Evolutionary conservation across 1,140 invertebrate species (phyloP).

Genomic region (Amyelois transitella): DNA sequence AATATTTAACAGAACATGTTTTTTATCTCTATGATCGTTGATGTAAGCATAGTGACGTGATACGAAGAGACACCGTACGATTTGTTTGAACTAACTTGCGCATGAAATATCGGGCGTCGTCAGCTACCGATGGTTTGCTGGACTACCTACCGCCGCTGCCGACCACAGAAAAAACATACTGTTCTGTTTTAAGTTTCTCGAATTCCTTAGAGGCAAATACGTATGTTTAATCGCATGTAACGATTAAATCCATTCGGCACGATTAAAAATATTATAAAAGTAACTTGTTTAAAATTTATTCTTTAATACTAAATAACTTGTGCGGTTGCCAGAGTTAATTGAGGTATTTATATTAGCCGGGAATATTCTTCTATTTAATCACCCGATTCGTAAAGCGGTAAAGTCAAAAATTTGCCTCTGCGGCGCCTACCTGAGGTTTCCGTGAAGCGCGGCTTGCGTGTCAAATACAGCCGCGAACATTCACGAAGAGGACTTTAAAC

Average conservation of each 20-base stretch:
- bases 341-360: neutral
- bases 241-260: constrained; percentile 57
- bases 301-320: neutral
- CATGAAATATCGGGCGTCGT: constrained; percentile 46
- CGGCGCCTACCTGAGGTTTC: constrained; percentile 44
- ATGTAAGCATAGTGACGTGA: constrained; percentile 47
- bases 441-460: constrained; percentile 37
- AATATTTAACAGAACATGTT: neutral
- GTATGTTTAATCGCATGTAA: constrained; percentile 66
- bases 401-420: constrained; percentile 27
- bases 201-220: constrained; percentile 70
- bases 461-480: constrained; percentile 40
- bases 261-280: constrained; percentile 19
- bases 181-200: constrained; percentile 49
- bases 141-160: constrained; percentile 59
- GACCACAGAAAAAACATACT: constrained; percentile 51
- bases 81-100: constrained; percentile 68
- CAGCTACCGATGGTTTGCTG: constrained; percentile 71
- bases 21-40: constrained; percentile 19
- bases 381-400: constrained; percentile 11
- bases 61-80: constrained; percentile 64
- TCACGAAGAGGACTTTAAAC: constrained; percentile 33
- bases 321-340: neutral
- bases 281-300: neutral
- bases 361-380: constrained; percentile 23